Percentiles rank a stretch among this genome's conserved stretches.
Evolutionary conservation across 2,797 vertebrate genomes (phyloP).

Genomic region (Adelosebastes latens): DNA sequence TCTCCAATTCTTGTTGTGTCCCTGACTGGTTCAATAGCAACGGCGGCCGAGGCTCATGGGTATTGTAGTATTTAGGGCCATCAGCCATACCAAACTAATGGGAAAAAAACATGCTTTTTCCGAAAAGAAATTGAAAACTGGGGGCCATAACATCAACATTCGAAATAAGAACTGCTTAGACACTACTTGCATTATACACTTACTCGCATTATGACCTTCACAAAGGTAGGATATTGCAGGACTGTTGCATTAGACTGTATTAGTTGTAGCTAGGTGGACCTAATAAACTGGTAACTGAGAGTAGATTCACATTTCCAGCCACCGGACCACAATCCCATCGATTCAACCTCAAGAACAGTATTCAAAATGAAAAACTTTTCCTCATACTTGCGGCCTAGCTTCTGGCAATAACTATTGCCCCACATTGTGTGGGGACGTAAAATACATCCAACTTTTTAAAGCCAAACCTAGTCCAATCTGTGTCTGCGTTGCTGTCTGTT

Average conservation of each 20-base stretch:
- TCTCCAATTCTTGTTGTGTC: not conserved
- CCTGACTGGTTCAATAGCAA: not conserved
- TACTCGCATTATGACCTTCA: not conserved
- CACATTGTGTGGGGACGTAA: not conserved
- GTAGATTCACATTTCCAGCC: not conserved
- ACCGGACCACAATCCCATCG: not conserved
- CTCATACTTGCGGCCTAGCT: not conserved
- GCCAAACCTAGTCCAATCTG: not conserved
- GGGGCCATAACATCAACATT: not conserved
- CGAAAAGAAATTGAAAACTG: not conserved
- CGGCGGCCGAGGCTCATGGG: not conserved
- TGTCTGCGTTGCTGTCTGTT: not conserved
- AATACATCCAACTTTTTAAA: not conserved
- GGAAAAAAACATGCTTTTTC: not conserved
- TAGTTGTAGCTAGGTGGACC: too few species aligned
- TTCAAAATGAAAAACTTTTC: not conserved
- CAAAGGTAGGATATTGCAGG: not conserved
- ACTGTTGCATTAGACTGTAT: too few species aligned
- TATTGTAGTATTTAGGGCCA: not conserved
- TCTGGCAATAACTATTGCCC: not conserved
- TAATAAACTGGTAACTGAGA: not conserved
- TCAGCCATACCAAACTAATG: not conserved
- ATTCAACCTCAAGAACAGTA: not conserved
- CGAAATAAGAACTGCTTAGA: not conserved
- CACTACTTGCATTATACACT: not conserved